These are phyloP conservation scores for Arizona elegans DNA, from an alignment of 2,113 vertebrate genomes.

Conservation along the genomic window DNA sequence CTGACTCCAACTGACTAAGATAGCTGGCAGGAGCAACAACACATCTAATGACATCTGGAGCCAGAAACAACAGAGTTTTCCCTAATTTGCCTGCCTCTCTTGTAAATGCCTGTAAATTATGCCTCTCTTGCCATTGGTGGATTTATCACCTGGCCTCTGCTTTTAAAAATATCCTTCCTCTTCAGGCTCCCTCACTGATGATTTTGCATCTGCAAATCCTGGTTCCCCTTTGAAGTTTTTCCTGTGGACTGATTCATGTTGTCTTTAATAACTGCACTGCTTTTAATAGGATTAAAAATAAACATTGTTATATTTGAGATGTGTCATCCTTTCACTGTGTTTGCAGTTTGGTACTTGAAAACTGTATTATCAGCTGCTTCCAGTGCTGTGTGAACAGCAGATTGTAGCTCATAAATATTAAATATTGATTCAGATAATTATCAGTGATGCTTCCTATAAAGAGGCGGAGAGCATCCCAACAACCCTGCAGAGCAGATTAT, in stretches of 20 bases:
- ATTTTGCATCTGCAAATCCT: neutral
- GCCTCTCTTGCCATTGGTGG: neutral
- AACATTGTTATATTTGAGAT: neutral
- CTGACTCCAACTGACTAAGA: no score
- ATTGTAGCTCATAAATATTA: neutral
- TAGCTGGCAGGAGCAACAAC: no score
- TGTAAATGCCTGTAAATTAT: no score
- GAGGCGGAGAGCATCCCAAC: neutral
- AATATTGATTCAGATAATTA: neutral
- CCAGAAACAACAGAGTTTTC: no score
- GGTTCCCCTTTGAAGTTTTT: neutral
- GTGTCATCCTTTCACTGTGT: neutral
- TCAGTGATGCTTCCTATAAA: neutral
- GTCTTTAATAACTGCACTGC: neutral
- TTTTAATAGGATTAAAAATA: neutral
- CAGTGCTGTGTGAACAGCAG: neutral
- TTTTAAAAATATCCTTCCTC: neutral
- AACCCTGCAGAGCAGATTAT: neutral
- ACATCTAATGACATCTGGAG: no score
- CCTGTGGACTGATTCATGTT: neutral
- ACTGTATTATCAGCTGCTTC: neutral
- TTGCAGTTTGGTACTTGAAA: neutral
- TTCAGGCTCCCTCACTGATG: neutral
- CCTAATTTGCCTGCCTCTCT: no score
- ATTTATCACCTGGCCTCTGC: neutral